These are phyloP conservation scores for Phortica okadai DNA, from an alignment of 2,888 invertebrate species.

Conservation along the genomic window DNA sequence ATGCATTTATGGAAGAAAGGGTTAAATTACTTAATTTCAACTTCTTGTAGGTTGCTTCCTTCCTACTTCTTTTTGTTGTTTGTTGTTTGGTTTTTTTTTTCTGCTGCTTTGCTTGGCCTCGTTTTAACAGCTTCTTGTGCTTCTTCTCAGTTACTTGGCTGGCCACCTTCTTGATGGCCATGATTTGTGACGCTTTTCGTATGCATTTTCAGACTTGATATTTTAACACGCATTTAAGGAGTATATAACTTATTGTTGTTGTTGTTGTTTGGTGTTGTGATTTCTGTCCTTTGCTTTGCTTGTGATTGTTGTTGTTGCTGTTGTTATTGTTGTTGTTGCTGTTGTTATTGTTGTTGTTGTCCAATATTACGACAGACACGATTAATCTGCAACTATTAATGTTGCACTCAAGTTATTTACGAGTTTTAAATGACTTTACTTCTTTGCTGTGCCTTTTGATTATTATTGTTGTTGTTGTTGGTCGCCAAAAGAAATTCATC, in stretches of 20 bases:
- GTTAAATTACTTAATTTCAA: constrained; percentile 66
- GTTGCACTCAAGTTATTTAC: constrained; percentile 74
- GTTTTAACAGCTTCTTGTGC: too few species aligned
- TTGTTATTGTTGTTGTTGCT: too few species aligned
- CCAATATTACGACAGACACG: constrained; percentile 57
- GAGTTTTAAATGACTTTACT: constrained; percentile 71
- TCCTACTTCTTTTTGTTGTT: neutral
- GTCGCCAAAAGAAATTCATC: too few species aligned
- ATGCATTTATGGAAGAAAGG: neutral
- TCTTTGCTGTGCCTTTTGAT: neutral
- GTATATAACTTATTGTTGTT: neutral
- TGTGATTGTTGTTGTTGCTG: constrained; percentile 17
- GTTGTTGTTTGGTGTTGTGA: constrained; percentile 1
- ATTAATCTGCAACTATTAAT: constrained; percentile 77
- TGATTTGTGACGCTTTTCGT: neutral
- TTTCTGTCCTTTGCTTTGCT: neutral
- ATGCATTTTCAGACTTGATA: neutral
- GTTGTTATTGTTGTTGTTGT: too few species aligned
- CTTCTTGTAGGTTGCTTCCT: constrained; percentile 58
- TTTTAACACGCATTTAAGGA: neutral
- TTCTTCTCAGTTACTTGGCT: neutral
- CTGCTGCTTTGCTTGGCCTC: neutral
- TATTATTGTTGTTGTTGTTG: constrained; percentile 34
- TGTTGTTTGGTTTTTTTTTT: neutral
- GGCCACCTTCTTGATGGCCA: neutral